phyloP scores from a whole-genome alignment of 2,888 invertebrate species.

The Cyrtodaria siliqua region DNA sequence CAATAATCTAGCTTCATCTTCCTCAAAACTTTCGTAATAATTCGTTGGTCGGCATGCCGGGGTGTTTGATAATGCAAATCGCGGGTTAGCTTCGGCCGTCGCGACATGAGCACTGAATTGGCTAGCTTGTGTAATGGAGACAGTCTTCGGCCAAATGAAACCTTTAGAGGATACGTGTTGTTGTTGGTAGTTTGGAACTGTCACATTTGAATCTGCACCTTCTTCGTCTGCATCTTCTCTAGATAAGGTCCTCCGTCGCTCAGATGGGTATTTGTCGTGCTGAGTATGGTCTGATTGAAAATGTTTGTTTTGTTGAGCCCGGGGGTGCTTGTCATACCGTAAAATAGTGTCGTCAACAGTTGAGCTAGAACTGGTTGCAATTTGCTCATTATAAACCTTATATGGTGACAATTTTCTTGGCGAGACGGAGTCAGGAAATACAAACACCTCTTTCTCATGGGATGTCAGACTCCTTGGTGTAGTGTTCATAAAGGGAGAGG shows the following conservation, averaged over 20 bases:
- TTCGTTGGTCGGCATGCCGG: background rate
- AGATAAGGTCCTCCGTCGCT: too few relatives aligned
- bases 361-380: too few relatives aligned
- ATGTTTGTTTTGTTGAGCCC: too few relatives aligned
- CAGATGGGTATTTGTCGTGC: too few relatives aligned
- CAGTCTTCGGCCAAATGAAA: conserved; percentile 57
- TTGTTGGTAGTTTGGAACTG: too few relatives aligned
- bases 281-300: too few relatives aligned
- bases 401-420: conserved; percentile 50
- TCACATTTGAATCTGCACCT: too few relatives aligned
- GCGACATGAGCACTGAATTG: conserved; percentile 62
- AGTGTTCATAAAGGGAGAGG: conserved; percentile 50
- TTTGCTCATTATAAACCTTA: background rate
- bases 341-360: too few relatives aligned
- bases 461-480: conserved; percentile 3
- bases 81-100: conserved; percentile 20
- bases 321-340: too few relatives aligned
- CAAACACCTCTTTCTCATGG: conserved; percentile 23
- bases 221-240: too few relatives aligned
- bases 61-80: background rate
- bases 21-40: conserved; percentile 3
- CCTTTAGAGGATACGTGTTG: conserved; percentile 54
- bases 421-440: conserved; percentile 31
- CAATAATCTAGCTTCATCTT: conserved; percentile 13
- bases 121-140: conserved; percentile 38